A percentile compares a stretch with the other conserved stretches of the same genome.
Evolutionary conservation across 2,113 vertebrate species (phyloP).

Genomic region (Mesoclemmys tuberculata): DNA sequence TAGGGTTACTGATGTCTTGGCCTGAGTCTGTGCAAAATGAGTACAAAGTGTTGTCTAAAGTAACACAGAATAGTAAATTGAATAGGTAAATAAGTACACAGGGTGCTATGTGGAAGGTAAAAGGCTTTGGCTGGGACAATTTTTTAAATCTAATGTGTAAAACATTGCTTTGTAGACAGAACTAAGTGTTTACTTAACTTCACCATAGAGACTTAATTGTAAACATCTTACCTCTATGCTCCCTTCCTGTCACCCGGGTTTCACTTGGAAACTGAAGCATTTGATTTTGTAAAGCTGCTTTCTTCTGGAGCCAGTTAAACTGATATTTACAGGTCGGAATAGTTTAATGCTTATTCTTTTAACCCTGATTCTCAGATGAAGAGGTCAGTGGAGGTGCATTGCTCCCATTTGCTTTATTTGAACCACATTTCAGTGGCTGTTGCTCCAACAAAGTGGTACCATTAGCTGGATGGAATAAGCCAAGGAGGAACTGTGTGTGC

Average conservation of each 20-base stretch:
- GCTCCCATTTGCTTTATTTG: neutral
- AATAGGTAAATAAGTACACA: too few relatives aligned
- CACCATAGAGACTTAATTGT: fast-evolving
- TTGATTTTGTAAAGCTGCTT: neutral
- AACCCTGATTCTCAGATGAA: neutral
- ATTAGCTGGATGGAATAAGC: neutral
- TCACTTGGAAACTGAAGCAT: neutral
- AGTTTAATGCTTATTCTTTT: neutral
- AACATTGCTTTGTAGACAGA: neutral
- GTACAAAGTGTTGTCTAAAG: too few relatives aligned
- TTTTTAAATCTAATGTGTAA: neutral
- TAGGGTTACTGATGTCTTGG: too few relatives aligned
- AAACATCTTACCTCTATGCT: neutral
- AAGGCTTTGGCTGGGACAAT: neutral
- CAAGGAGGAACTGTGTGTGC: neutral
- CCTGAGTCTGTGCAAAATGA: too few relatives aligned
- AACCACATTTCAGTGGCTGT: neutral
- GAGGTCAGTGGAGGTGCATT: neutral
- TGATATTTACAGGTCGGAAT: neutral
- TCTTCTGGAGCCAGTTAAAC: neutral
- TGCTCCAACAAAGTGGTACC: neutral
- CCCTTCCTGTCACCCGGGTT: neutral
- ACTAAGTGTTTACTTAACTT: neutral
- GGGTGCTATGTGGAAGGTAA: neutral
- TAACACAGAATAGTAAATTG: too few relatives aligned